phyloP scores from a whole-genome alignment of 35 echinoderm and acorn worm species.

The Lytechinus pictus region DNA sequence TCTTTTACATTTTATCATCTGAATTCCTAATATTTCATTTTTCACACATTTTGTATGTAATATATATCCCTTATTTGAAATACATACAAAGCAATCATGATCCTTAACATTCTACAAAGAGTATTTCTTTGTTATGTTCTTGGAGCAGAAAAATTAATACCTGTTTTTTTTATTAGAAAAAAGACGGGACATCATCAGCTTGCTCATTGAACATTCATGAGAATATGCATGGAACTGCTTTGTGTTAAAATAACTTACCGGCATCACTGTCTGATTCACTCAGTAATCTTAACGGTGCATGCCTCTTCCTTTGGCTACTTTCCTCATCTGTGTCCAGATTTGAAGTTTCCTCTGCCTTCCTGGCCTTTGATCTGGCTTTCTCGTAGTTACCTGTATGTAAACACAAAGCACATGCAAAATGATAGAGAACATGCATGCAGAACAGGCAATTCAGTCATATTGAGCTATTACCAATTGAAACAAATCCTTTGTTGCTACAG shows the following conservation, averaged over 20 bases:
- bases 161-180: too few relatives aligned
- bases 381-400: background rate
- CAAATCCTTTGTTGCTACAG: too few relatives aligned
- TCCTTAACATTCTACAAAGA: too few relatives aligned
- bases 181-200: background rate
- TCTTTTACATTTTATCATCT: background rate
- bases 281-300: too few relatives aligned
- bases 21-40: background rate
- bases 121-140: too few relatives aligned
- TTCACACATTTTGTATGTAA: background rate
- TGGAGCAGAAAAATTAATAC: too few relatives aligned
- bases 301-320: too few relatives aligned
- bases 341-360: slow-evolving; percentile 28
- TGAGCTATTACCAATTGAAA: too few relatives aligned
- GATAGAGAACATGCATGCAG: background rate
- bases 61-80: background rate
- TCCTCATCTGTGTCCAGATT: slow-evolving; percentile 9
- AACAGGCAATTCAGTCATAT: background rate
- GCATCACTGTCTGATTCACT: too few relatives aligned
- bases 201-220: background rate
- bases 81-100: too few relatives aligned
- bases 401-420: background rate
- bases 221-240: background rate
- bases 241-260: background rate
- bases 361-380: background rate